Evolutionary conservation across 1,140 invertebrate genomes (phyloP), one percentile per base, ranked within the genome.

Genomic region (Zaprionus ghesquierei): DNA sequence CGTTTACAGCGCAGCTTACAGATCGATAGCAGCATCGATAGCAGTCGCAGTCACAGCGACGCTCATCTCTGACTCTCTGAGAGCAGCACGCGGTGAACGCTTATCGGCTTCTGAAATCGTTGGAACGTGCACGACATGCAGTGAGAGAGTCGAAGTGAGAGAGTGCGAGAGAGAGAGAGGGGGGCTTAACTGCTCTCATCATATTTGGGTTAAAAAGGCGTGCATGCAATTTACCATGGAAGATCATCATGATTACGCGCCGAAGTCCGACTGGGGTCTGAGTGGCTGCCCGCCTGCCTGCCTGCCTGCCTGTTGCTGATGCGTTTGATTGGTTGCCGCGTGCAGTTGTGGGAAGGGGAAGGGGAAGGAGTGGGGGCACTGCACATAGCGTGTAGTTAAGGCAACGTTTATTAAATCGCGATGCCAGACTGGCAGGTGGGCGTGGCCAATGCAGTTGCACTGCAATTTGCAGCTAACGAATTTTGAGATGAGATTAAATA

Each of bases 131-230:
- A 46, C 15, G 20, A 3, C 27, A 35, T 13, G 33, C 10, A 35
- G 13, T n/a, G 33, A 35, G 10, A n/a, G 33, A 35, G 12, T 13
- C 6, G 8, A 12, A 8, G 3, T 13, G 33, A 35, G 13, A 4
- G 33, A 35, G 33, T 0, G 33, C 1, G 33, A n/a, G 33, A 35
- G 12, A 35, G 12, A 35, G 33, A 33, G 31, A 33, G 3, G 41
- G 8, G 10, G 41, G 35, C 35, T 22, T 46, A 49, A 33, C 22
- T 29, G 50, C 25, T 62, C 49, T 54, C 38, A 69, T 79, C 61
- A 74, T 85, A 84, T 85, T 84, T 84, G 81, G 80, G 80, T 84
- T 84, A 84, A 85, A 85, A 77, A 84, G 80, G 80, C 80, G 80
- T 84, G 76, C 81, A 84, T 73, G 80, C 80, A 84, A 84, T 84